Base-by-base conservation (phyloP, 2,888 invertebrate species). In the Drepanosiphum platanoidis region DNA sequence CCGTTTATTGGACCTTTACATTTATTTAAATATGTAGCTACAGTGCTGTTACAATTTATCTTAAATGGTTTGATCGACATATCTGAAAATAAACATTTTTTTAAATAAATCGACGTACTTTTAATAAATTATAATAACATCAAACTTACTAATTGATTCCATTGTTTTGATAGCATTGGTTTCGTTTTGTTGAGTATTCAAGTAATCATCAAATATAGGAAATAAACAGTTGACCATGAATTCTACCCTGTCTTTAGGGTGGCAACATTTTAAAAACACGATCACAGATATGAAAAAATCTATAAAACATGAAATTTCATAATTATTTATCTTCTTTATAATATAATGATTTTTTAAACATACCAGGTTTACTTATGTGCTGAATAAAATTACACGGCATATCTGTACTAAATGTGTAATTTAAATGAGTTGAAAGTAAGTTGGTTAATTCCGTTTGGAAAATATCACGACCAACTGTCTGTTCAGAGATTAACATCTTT, bases 391-490 rank as follows among this genome's bases (percentile, higher is more conserved):
- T 75, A 27, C 13, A 30, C 7, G 83, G 83, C 15, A 75, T 7
- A 34, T 84, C 68, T 52, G 9, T 30, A 36, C 4, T 36, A 74
- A 84, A 84, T 22, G 46, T 13, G 22, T 75, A 84, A 58, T 84
- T 84, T 18, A 75, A 84, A 84, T 75, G 52, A 68, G 36, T 34
- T 36, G 83, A 84, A 46, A 84, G 75, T 36, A 84, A 68, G 7
- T 84, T 84, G 7, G 75, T 84, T 22, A 84, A 46, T 75, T 84
- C 83, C 66, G 52, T 39, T 66, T 84, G 83, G 4, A 66, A 84
- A 75, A 84, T 84, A 75, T 75, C 75, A 52, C 34, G 46, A 52
- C 75, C 75, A 52, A 52, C 22, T 52, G 30, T 75, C 66, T 75
- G 34, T 27, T 84, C 68, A 30, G 83, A 75, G 30, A 68, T 68